Conservation (phyloP, 2,113 vertebrate species). For the Chaetodon auriga region DNA sequence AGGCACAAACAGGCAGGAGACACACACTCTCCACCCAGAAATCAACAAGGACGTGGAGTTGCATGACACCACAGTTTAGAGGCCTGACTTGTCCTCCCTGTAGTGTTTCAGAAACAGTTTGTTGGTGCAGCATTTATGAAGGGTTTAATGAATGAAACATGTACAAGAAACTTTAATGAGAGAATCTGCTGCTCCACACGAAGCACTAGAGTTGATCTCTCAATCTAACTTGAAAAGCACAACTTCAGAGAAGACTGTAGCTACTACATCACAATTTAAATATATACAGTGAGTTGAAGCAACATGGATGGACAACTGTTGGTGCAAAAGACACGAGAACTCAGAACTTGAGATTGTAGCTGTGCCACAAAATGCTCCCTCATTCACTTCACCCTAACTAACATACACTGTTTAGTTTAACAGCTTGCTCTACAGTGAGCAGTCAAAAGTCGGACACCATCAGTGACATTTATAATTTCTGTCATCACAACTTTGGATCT, state of each 20-base stretch:
- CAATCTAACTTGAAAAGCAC: not conserved
- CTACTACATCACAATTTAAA: not conserved
- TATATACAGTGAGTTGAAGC: not conserved
- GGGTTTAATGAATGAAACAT: conserved; percentile 21
- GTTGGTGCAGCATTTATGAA: conserved; percentile 38
- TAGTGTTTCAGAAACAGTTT: conserved; percentile 16
- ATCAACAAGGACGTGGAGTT: not conserved
- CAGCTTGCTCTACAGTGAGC: not conserved
- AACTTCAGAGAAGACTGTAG: not conserved
- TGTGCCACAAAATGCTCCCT: no score
- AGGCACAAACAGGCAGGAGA: not conserved
- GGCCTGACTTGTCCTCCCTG: not conserved
- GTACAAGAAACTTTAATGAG: conserved; percentile 2
- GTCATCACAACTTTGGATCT: not conserved
- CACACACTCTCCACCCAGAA: not conserved
- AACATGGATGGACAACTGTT: not conserved
- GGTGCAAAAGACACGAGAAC: no score
- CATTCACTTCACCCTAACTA: not conserved
- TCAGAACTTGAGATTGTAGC: no score
- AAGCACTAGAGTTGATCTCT: not conserved
- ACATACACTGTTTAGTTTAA: not conserved
- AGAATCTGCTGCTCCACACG: conserved; percentile 3
- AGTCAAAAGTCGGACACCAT: no score
- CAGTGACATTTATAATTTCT: no score
- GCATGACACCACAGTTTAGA: conserved; percentile 25